A percentile compares a stretch with the other conserved stretches of the same genome.
These are phyloP conservation scores for Papilio polytes DNA, from an alignment of 1,140 invertebrate genomes.

Conservation along the genomic window DNA sequence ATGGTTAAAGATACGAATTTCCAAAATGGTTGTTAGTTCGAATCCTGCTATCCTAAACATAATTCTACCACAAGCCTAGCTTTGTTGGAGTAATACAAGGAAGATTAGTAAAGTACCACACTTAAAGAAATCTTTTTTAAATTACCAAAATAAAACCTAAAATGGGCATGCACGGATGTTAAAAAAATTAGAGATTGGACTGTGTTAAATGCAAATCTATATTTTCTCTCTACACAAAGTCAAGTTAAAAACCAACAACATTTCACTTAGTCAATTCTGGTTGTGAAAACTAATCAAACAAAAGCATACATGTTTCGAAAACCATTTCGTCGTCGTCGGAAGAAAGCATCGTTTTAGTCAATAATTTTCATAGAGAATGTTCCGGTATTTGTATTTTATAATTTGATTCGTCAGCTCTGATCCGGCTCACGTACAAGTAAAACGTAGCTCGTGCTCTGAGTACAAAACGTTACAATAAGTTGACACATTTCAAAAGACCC, in stretches of 20 bases:
- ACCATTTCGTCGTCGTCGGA: neutral
- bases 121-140: too few species aligned
- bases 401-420: constrained; percentile 27
- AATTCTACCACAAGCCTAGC: too few species aligned
- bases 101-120: too few species aligned
- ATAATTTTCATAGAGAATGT: constrained; percentile 26
- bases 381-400: constrained; percentile 23
- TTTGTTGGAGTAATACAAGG: too few species aligned
- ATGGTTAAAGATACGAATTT: too few species aligned
- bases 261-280: neutral
- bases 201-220: neutral
- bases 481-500: constrained; percentile 27
- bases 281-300: neutral
- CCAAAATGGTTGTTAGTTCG: too few species aligned
- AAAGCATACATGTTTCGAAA: neutral
- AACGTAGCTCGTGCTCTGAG: constrained; percentile 25
- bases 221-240: too few species aligned
- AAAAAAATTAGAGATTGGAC: neutral
- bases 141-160: too few species aligned
- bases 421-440: constrained; percentile 38
- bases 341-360: neutral
- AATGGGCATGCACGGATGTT: neutral
- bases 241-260: neutral
- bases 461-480: constrained; percentile 16
- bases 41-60: too few species aligned